Base-by-base conservation (phyloP, 2,113 vertebrate genomes). In the Callocephalon fimbriatum region DNA sequence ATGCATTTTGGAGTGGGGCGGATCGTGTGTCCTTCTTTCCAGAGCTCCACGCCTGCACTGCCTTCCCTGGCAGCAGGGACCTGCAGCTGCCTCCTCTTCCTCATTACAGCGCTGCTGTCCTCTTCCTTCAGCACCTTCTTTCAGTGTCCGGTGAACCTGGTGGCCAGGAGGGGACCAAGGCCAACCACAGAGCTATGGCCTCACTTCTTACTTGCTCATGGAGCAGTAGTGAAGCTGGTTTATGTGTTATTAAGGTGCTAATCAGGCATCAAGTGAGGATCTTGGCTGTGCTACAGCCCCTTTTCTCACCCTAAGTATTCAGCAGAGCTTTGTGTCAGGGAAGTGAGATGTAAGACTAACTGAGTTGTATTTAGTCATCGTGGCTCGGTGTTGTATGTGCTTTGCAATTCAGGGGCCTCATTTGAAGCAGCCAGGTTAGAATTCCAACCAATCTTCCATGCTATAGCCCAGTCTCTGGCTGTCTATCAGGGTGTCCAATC, bases 361-460 rank as follows among this genome's bases (percentile, higher is more conserved):
- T 25, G 20, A 37, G 7, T 0, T 45, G 35, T 38, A n/a, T 32
- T 65, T n/a, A 23, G 56, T 23, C 2, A 1, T 45, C 2, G 1
- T 56, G 38, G 16, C 7, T 50, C 1, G 0, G 5, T n/a, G 22
- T 21, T 47, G 17, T 26, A 37, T 4, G 9, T 3, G 2, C 25
- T 68, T 90, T 85, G 61, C 54, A 53, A 44, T 15, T 23, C 31
- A 12, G 8, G 15, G 12, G 20, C 3, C 20, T 86, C 35, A 45
- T 79, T 22, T 75, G 25, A 88, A 91, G 21, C 10, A 71, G 26
- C 7, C 8, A 27, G 14, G 27, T 11, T 75, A 38, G 19, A 32
- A 72, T 83, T 92, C 58, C 21, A 75, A 61, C 35, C 83, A 22
- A 9, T 53, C 20, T 83, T 70, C 37, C 11, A 32, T n/a, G 29